A percentile compares a stretch with the other conserved stretches of the same genome.
Conservation (phyloP, 2,113 vertebrate genomes). For the Ammodytes dubius region DNA sequence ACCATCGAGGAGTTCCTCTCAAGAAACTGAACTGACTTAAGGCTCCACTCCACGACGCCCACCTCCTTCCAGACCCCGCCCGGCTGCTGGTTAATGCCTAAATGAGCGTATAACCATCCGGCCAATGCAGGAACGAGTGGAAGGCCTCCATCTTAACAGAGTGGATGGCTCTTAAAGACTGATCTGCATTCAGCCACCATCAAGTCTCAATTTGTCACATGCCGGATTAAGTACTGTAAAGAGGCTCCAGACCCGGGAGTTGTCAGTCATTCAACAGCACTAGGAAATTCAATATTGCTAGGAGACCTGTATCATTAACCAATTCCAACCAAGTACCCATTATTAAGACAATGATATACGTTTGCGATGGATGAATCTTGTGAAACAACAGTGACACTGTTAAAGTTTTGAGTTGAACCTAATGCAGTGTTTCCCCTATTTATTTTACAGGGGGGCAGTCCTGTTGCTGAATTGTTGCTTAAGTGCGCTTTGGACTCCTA, state of each 20-base stretch:
- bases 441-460: too few relatives aligned
- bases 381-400: background rate
- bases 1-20: slow-evolving; percentile 71
- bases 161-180: slow-evolving; percentile 67
- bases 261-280: slow-evolving; percentile 60
- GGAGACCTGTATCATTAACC: slow-evolving; percentile 46
- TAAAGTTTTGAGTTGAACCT: background rate
- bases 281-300: slow-evolving; percentile 56
- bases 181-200: slow-evolving; percentile 67
- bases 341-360: slow-evolving; percentile 23
- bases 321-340: slow-evolving; percentile 43
- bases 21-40: slow-evolving; percentile 71
- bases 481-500: too few relatives aligned
- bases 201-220: slow-evolving; percentile 69
- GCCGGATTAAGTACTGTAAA: slow-evolving; percentile 67
- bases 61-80: slow-evolving; percentile 64
- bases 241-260: slow-evolving; percentile 45
- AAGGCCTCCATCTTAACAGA: slow-evolving; percentile 59
- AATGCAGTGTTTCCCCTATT: background rate
- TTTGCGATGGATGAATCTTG: background rate
- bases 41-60: slow-evolving; percentile 75
- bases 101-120: slow-evolving; percentile 70
- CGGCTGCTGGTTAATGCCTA: slow-evolving; percentile 73
- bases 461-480: too few relatives aligned
- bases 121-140: slow-evolving; percentile 40